These are phyloP conservation scores for Odocoileus virginianus DNA, from an alignment of 2,113 vertebrate genomes.

Conservation along the genomic window DNA sequence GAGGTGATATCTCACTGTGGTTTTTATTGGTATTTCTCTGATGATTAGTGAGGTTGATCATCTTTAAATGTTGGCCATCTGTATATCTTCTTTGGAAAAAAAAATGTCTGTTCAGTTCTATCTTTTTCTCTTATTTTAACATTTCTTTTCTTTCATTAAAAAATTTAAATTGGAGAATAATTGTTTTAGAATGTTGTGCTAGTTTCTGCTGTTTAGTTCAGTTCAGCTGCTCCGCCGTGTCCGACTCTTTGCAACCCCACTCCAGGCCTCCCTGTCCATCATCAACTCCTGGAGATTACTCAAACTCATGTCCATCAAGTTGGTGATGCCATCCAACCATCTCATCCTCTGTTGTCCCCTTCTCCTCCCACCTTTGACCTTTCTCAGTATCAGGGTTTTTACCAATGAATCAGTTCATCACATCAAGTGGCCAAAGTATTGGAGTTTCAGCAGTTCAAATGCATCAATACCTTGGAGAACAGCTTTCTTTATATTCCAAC, in stretches of 20 bases:
- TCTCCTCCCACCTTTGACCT: not conserved
- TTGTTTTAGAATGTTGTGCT: not conserved
- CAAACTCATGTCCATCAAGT: not conserved
- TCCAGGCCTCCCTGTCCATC: not conserved
- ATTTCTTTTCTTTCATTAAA: not conserved
- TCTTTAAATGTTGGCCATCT: not conserved
- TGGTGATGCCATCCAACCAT: not conserved
- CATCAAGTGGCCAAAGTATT: not conserved
- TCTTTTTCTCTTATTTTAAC: not conserved
- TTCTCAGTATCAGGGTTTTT: not conserved
- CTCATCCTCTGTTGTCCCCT: not conserved
- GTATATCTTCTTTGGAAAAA: not conserved
- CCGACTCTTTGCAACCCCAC: not conserved
- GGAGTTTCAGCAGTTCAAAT: not conserved
- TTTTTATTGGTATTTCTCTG: not conserved
- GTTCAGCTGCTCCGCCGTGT: not conserved
- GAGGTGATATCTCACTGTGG: not conserved
- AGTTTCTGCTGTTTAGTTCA: not conserved
- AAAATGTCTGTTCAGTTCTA: not conserved
- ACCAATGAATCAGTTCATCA: not conserved
- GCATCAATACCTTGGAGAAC: not conserved
- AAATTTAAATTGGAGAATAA: not conserved
- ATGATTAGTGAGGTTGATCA: not conserved
- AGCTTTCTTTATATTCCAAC: not conserved
- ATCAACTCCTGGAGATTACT: not conserved